Evolutionary conservation across 2,888 invertebrate genomes (phyloP), one percentile per base, ranked within the genome.

Genomic region (Melanophora roralis): DNA sequence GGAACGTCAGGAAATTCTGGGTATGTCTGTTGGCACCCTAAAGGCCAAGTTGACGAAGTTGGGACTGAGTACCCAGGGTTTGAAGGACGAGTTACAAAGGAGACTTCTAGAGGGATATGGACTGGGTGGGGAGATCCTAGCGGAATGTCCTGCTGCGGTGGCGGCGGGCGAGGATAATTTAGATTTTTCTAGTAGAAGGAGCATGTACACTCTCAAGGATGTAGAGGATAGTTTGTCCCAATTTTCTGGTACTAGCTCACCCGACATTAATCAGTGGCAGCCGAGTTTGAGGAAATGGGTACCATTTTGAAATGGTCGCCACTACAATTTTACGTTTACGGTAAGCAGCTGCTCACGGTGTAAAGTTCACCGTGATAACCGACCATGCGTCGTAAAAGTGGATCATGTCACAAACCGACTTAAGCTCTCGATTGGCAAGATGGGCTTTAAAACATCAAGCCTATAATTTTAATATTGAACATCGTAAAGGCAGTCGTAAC

Each of bases 281-380:
- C 1, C 4, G 57, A 78, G 6, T 71, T 74, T 16, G 74, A 79
- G 21, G 59, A 59, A 11, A 75, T 65, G 64, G 71, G 57, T n/a
- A 27, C 16, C 1, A 71, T 65, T 3, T 64, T 79, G 5, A 38
- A 53, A 27, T 74, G 73, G 74, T 59, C 57, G 5, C 12, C 36
- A 8, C n/a, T 73, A 2, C 72, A 78, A 47, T 45, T 45, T 3
- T 27, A 27, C 27, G 27, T 27, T 5, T 27, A 27, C 27, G 27
- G 27, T 3, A 27, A 27, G 27, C 67, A 78, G 21, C 16, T 74
- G 6, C 23, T n/a, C n/a, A n/a, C n/a, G n/a, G n/a, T n/a, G n/a
- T n/a, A n/a, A n/a, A 23, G 51, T 27, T 43, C 16, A 43, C 43
- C 16, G 14, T 43, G 2, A 43, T 43, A 14, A n/a, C 43, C 8